These are phyloP conservation scores for Sigmodon hispidus DNA, from an alignment of 2,113 vertebrate genomes.

Conservation along the genomic window DNA sequence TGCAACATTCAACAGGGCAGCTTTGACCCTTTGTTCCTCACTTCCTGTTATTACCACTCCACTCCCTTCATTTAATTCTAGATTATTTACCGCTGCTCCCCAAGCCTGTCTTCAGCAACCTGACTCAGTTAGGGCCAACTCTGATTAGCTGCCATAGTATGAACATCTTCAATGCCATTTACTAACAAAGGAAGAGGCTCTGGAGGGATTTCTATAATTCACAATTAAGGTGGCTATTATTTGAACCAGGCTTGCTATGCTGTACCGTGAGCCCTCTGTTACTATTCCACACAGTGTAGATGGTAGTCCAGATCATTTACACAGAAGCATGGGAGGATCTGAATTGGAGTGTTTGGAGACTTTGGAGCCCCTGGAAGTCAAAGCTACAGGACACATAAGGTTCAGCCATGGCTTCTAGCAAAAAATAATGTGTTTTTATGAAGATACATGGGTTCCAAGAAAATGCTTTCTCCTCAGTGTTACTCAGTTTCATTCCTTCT, in stretches of 20 bases:
- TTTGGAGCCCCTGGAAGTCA: neutral
- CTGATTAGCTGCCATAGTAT: neutral
- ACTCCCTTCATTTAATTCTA: neutral
- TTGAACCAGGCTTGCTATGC: neutral
- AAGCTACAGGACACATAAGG: neutral
- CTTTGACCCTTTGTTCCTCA: neutral
- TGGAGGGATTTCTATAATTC: neutral
- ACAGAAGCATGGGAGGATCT: neutral
- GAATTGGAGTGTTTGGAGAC: neutral
- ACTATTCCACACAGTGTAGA: neutral
- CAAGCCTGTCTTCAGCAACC: neutral
- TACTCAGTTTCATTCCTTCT: constrained; percentile 56
- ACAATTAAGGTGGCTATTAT: neutral
- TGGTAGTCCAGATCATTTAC: constrained; percentile 1
- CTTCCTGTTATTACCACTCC: neutral
- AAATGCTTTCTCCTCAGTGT: constrained; percentile 40
- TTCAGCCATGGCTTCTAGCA: neutral
- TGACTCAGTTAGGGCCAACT: neutral
- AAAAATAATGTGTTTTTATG: constrained; percentile 57
- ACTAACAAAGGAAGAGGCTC: neutral
- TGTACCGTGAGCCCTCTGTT: neutral
- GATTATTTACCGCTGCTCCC: neutral
- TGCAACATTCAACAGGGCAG: too few relatives aligned
- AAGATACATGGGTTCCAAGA: constrained; percentile 58
- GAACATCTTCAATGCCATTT: neutral